A percentile compares a stretch with the other conserved stretches of the same genome.
phyloP scores from a whole-genome alignment of 2,797 vertebrate species.

The Sebastes taczanowskii region DNA sequence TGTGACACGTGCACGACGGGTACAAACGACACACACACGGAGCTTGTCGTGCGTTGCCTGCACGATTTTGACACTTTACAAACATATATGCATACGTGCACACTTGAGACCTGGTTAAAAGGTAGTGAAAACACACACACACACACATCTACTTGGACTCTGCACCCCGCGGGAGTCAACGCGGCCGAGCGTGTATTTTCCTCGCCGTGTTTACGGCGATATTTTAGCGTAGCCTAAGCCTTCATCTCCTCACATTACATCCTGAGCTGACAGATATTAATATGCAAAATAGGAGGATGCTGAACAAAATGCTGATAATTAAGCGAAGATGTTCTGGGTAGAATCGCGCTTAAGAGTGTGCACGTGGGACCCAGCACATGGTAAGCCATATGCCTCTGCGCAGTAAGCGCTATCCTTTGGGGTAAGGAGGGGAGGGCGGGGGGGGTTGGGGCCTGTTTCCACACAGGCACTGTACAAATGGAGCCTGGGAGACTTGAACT shows the following conservation, averaged over 20 bases:
- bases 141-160: constrained; percentile 52
- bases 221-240: constrained; percentile 54
- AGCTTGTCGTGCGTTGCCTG: neutral
- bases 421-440: constrained; percentile 17
- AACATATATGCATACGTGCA: constrained; percentile 29
- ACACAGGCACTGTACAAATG: constrained; percentile 56
- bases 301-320: constrained; percentile 90
- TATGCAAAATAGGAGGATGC: constrained; percentile 86
- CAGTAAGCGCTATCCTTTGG: constrained; percentile 78
- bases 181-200: constrained; percentile 24
- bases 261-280: constrained; percentile 83
- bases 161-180: constrained; percentile 36
- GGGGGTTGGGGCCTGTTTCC: constrained; percentile 48
- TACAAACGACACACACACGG: constrained; percentile 23
- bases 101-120: constrained; percentile 61
- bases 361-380: constrained; percentile 87
- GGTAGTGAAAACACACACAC: constrained; percentile 55
- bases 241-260: constrained; percentile 67
- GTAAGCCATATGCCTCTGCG: constrained; percentile 86
- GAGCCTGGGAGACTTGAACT: constrained; percentile 62
- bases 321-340: constrained; percentile 86
- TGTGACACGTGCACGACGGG: neutral
- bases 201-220: constrained; percentile 31
- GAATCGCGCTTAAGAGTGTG: constrained; percentile 84
- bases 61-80: constrained; percentile 38